Base-by-base conservation (phyloP, 2,888 invertebrate genomes). In the Apamea sordens region DNA sequence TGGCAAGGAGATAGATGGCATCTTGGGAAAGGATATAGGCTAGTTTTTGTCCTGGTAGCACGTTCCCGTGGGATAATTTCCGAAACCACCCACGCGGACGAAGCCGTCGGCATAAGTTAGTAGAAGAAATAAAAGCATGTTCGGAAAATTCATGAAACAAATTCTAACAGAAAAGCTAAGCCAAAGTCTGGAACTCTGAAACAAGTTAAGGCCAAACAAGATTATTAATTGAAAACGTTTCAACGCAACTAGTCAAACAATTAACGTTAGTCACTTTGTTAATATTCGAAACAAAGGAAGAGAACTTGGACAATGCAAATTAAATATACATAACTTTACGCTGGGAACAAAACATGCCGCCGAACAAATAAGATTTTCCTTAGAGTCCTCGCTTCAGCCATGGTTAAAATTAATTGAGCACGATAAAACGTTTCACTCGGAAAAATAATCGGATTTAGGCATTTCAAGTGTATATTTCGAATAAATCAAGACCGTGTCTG, bases 301-400 rank as follows among this genome's bases (percentile, higher is more conserved):
- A 61, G 15, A 79, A 70, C 80, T 82, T 75, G 65, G 65, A 84
- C 82, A 86, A 80, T 85, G 59, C 44, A 77, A 87, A 89, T 89
- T 80, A 86, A 88, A 83, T 89, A 85, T 83, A 82, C 80, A 86
- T 73, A 78, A 82, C 70, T 81, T 74, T 41, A 50, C 21, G 74
- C 64, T 61, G 64, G n/a, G 41, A 69, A 79, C 76, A 80, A 87
- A 85, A 81, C 74, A 84, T 13, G 28, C 13, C 13, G 47, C 47
- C 36, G 18, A 56, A 76, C 65, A 79, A 82, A 85, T 79, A 74
- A 72, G 63, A 74, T 79, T 86, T 81, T 68, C 56, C 36, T 56
- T 18, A 6, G 5, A 69, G 36, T 76, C 72, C 61, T 68, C 61
- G 36, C 53, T 71, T 47, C 59, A 76, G 64, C 36, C 44, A 24